Evolutionary conservation across 1,140 invertebrate genomes (phyloP).

Genomic region (Papilio glaucus): DNA sequence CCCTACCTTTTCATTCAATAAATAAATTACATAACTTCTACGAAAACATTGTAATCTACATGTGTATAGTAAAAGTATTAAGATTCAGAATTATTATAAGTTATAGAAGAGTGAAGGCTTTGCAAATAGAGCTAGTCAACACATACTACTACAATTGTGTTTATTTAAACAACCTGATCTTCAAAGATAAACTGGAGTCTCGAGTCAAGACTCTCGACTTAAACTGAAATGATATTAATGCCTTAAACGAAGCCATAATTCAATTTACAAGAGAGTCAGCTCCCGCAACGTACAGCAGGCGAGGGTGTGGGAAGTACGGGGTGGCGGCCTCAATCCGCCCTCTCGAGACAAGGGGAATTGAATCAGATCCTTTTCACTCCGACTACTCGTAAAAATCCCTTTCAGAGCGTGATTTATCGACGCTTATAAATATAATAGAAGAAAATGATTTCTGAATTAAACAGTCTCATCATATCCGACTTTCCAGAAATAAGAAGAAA

Average conservation of each 20-base stretch:
- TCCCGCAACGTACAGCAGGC: constrained; percentile 4
- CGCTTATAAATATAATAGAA: constrained; percentile 33
- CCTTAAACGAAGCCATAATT: background rate
- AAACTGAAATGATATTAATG: background rate
- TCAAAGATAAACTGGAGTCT: too few relatives aligned
- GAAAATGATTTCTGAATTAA: constrained; percentile 22
- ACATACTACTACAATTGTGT: too few relatives aligned
- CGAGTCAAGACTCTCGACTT: too few relatives aligned
- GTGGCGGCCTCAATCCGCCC: constrained; percentile 45
- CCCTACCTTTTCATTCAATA: too few relatives aligned
- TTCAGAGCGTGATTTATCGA: constrained; percentile 43
- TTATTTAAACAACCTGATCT: too few relatives aligned
- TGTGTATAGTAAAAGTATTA: too few relatives aligned
- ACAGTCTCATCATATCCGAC: background rate
- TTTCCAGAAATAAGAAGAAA: background rate
- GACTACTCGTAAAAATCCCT: constrained; percentile 61
- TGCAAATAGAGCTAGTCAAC: too few relatives aligned
- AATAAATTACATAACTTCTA: too few relatives aligned
- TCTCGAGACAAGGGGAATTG: constrained; percentile 62
- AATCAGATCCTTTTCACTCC: constrained; percentile 71
- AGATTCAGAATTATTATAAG: too few relatives aligned
- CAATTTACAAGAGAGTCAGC: constrained; percentile 18
- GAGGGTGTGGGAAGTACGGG: constrained; percentile 37
- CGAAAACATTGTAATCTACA: too few relatives aligned
- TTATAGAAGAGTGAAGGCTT: too few relatives aligned